Evolutionary conservation across 2,113 vertebrate genomes (phyloP), one percentile per base, ranked within the genome.

Genomic region (Alosa alosa): DNA sequence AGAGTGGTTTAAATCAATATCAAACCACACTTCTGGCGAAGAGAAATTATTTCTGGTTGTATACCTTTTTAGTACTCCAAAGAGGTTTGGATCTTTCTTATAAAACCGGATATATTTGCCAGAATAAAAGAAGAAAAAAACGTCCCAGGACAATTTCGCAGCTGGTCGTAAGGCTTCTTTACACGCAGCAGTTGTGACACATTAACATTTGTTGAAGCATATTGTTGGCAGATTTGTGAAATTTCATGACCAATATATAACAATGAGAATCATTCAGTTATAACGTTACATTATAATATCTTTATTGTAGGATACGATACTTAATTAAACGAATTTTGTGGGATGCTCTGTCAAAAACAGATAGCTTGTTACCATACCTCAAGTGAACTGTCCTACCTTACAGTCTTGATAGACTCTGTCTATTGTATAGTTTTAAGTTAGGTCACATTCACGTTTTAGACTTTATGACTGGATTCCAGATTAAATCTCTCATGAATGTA

Each of bases 1-100:
- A 91, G 91, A 87, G 89, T 90, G 86, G 92, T 91, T 93, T 91
- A 91, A 92, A 92, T 88, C 86, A 81, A 92, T 88, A 91, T 89
- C 91, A 90, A 91, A 86, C 89, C 86, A 86, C 90, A 88, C 46
- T 89, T 78, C 88, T 86, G 82, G 85, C 83, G 85, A 92, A 88
- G 82, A 82, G 92, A 89, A 93, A 93, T 92, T 89, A 90, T 72
- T 78, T 72, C 25, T 22, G 85, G 36, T 39, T 78, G 72, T 78
- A 41, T 39, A 78, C 25, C 72, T 78, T 78, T 72, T 84, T 25
- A 68, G 90, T 87, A 83, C 31, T 52, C 52, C 89, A 84, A 90
- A 91, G 89, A 85, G 86, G 86, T 90, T 90, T 91, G 75, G 90
- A 91, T 89, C 85, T 85, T 86, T 91, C 72, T 78, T 13, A 15